A percentile compares a stretch with the other conserved stretches of the same genome.
Evolutionary conservation across 2,888 invertebrate genomes (phyloP).

Genomic region (Spisula subtruncata): DNA sequence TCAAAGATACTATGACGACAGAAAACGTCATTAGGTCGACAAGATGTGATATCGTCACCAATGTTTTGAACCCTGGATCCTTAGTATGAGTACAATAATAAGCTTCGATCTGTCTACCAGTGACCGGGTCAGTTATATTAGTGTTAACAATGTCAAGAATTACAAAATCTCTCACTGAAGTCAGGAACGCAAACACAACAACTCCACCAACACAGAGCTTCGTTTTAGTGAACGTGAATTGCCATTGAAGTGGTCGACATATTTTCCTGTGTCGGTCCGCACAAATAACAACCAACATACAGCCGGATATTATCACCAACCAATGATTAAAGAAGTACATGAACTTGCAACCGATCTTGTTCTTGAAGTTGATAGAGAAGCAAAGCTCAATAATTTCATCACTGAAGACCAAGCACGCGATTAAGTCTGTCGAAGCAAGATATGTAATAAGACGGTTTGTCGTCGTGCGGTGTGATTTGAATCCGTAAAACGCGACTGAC

Average conservation of each 20-base stretch:
- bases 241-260: slow-evolving; percentile 39
- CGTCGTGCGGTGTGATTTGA: slow-evolving; percentile 28
- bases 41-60: slow-evolving; percentile 31
- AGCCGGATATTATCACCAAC: slow-evolving; percentile 14
- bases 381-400: slow-evolving; percentile 53
- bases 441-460: slow-evolving; percentile 40
- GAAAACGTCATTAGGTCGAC: slow-evolving; percentile 27
- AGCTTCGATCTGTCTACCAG: slow-evolving; percentile 2
- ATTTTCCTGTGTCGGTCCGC: slow-evolving; percentile 43
- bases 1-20: background rate
- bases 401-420: slow-evolving; percentile 38
- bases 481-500: slow-evolving; percentile 44
- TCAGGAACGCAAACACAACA: background rate
- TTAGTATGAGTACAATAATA: slow-evolving; percentile 43
- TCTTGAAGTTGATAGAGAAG: slow-evolving; percentile 40
- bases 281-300: slow-evolving; percentile 22
- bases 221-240: background rate
- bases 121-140: background rate
- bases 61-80: background rate
- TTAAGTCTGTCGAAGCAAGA: slow-evolving; percentile 30
- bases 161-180: slow-evolving; percentile 35
- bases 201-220: slow-evolving; percentile 15
- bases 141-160: slow-evolving; percentile 41
- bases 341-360: slow-evolving; percentile 32
- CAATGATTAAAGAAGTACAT: slow-evolving; percentile 48